These are phyloP conservation scores for Apamea anceps DNA, from an alignment of 2,888 invertebrate species.

Conservation along the genomic window DNA sequence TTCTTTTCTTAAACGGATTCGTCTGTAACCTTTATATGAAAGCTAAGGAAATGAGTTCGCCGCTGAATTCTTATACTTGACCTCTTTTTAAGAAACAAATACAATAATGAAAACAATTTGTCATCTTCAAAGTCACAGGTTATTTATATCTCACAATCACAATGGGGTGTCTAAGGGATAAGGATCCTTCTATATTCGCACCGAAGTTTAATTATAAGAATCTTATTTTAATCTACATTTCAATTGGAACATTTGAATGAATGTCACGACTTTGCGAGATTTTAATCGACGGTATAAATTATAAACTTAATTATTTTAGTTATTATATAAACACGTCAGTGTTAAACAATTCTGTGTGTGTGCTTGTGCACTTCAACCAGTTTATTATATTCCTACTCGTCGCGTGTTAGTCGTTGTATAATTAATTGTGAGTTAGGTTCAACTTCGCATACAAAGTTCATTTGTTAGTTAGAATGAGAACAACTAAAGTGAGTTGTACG, in stretches of 20 bases:
- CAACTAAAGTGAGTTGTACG: conserved; percentile 43
- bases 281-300: conserved; percentile 40
- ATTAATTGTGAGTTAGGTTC: conserved; percentile 61
- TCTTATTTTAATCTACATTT: conserved; percentile 28
- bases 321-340: conserved; percentile 40
- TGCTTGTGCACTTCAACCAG: conserved; percentile 55
- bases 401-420: conserved; percentile 52
- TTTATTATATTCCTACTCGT: conserved; percentile 58
- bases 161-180: conserved; percentile 10
- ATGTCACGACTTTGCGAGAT: conserved; percentile 15
- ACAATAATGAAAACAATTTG: conserved; percentile 77
- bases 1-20: conserved; percentile 88
- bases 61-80: conserved; percentile 83
- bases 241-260: conserved; percentile 9
- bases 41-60: conserved; percentile 86
- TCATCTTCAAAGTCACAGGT: conserved; percentile 58
- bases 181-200: conserved; percentile 5
- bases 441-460: conserved; percentile 55
- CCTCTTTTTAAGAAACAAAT: conserved; percentile 79
- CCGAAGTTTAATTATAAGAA: conserved; percentile 10
- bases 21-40: conserved; percentile 83
- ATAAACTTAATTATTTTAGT: conserved; percentile 44
- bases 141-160: conserved; percentile 35
- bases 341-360: conserved; percentile 37
- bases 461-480: conserved; percentile 55